A percentile compares a stretch with the other conserved stretches of the same genome.
phyloP scores from a whole-genome alignment of 2,113 vertebrate genomes.

The Corynorhinus townsendii region DNA sequence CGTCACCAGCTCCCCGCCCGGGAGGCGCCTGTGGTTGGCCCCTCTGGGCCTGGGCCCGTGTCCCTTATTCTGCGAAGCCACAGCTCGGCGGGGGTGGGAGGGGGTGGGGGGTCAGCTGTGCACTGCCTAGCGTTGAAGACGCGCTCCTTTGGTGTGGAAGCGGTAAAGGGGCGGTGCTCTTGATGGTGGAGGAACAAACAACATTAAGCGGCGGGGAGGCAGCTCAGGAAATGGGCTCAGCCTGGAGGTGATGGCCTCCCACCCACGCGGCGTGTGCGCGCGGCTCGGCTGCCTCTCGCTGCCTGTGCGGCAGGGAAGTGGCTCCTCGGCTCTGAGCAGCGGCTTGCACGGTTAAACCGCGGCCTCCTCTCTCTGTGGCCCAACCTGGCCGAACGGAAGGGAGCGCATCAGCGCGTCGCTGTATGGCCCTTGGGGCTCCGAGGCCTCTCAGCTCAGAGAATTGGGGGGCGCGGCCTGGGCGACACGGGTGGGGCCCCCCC shows the following conservation, averaged over 20 bases:
- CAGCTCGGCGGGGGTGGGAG: background rate
- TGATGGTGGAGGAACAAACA: background rate
- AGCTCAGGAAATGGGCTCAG: conserved; percentile 17
- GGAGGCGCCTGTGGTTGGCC: background rate
- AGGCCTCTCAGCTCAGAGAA: background rate
- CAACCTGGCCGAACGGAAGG: background rate
- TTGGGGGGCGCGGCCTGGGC: background rate
- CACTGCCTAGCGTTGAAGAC: too few relatives aligned
- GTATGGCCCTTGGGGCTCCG: background rate
- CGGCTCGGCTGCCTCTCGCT: background rate
- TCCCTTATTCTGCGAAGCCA: background rate
- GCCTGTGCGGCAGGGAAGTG: background rate
- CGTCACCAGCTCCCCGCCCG: background rate
- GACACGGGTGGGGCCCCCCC: too few relatives aligned
- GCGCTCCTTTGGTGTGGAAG: background rate
- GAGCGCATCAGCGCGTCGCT: too few relatives aligned
- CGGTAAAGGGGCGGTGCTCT: background rate
- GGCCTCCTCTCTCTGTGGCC: background rate
- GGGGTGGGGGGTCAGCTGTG: background rate
- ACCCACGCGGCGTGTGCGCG: background rate
- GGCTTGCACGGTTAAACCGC: background rate
- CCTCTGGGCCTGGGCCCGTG: background rate
- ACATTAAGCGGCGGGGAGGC: background rate
- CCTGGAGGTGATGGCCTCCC: background rate
- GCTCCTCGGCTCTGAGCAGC: background rate